Evolutionary conservation across 2,113 vertebrate species (phyloP), one percentile per base, ranked within the genome.

Genomic region (Phalacrocorax pelagicus): DNA sequence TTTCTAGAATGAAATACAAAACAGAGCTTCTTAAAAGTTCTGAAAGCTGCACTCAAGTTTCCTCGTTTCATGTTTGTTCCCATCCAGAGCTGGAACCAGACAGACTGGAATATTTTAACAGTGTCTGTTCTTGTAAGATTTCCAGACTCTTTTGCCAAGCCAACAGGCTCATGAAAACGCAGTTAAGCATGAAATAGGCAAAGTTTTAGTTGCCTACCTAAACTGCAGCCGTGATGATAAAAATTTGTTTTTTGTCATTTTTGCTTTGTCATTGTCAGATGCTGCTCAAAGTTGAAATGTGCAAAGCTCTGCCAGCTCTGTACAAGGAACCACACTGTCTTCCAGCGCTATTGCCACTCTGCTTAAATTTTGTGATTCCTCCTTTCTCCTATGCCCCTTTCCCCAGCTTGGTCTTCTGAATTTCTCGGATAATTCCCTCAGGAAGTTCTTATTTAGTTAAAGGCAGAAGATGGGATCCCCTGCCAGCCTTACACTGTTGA

Each of bases 141-240:
- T 97, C 91, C 97, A 96, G 81, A 40, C 49, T 21, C 3, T 54
- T 94, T 94, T 97, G 92, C 89, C 81, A 97, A 94, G 84, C 61
- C 94, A 91, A 61, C 44, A 75, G 82, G 61, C 92, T 92, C 90
- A 86, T 90, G 77, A 89, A 96, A 96, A 94, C 66, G 84, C 89
- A 94, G 61, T 79, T 90, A 79, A 96, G 92, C 94, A 80, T 95
- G 88, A 96, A 96, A 92, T 80, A 84, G 83, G n/a, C 83, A 75
- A 94, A 93, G 57, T 94, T 97, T 94, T 91, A 92, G 59, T 84
- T 87, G 83, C 88, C 85, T 93, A 96, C 80, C 75, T 96, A 81
- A 94, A 94, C 65, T 89, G 65, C 66, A 79, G 73, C 38, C 34
- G 5, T 85, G 81, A 92, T 8, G 7, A 82, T 72, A 91, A 92